Evolutionary conservation across 2,113 vertebrate genomes (phyloP), one percentile per base, ranked within the genome.

Genomic region (Saccopteryx leptura): DNA sequence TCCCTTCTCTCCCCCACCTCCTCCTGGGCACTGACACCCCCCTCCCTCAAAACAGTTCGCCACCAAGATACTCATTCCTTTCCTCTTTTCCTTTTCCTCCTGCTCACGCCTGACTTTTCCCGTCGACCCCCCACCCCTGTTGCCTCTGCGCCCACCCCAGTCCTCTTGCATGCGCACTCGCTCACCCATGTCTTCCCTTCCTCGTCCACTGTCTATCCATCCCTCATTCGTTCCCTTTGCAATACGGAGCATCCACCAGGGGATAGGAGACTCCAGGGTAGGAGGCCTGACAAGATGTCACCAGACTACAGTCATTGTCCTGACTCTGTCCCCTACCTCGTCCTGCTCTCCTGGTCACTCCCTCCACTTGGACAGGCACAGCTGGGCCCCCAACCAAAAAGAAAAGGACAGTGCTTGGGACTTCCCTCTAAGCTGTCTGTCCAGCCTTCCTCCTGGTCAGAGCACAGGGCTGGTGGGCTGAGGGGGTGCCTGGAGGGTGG

Each of bases 81-180:
- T n/a, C 19, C 19, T 28, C 52, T 15, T 19, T 48, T 1, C 7
- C 61, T 19, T 19, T 11, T 5, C 39, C 18, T 46, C 9, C 6
- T 1, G 2, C 21, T 8, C n/a, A 3, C 52, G 9, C 17, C 23
- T 1, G 0, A 26, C 7, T 13, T 5, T 23, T 9, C 54, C 52
- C 33, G 21, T 3, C 31, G 0, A 0, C 10, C 2, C 8, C 8
- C 7, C 0, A 0, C 18, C 1, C 6, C 26, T 4, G 0, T 0
- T 0, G 46, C 50, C 50, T n/a, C 23, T 1, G 14, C 74, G 9
- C 39, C 0, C 4, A 2, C 48, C 15, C 23, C 2, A 1, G 46
- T 19, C 61, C 75, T 58, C 48, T 13, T 9, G 0, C 60, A 9
- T 1, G 8, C 7, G 5, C 81, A 19, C 46, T 17, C 3, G 15